phyloP scores from a whole-genome alignment of 1,140 invertebrate species.

The Philaenus spumarius region DNA sequence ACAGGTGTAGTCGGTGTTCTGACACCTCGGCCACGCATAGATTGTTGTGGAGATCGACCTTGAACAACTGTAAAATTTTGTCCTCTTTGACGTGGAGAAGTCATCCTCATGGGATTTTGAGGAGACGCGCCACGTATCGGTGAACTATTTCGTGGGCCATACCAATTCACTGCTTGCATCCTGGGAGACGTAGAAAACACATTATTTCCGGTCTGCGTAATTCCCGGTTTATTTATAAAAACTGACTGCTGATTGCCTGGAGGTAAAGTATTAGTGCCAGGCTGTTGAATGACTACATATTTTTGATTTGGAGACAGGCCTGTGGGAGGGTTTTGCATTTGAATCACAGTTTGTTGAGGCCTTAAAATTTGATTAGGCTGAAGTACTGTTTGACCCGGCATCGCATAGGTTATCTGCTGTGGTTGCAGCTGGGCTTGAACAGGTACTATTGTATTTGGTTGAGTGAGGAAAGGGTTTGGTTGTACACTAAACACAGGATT shows the following conservation, averaged over 20 bases:
- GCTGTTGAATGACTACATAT: constrained; percentile 1
- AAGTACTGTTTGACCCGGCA: background rate
- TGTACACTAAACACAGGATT: background rate
- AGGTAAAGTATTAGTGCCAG: background rate
- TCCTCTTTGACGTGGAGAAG: constrained; percentile 5
- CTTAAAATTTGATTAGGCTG: background rate
- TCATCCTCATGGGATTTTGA: background rate
- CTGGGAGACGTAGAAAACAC: constrained; percentile 1
- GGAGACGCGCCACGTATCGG: background rate
- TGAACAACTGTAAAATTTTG: background rate
- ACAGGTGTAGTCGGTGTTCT: background rate
- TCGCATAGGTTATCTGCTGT: background rate
- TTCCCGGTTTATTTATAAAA: background rate
- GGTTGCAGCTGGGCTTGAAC: background rate
- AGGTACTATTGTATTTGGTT: no score
- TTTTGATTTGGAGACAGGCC: background rate
- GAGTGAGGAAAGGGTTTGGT: background rate
- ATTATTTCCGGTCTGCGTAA: background rate
- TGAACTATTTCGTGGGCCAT: background rate
- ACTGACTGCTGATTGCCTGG: background rate
- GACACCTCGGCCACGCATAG: background rate
- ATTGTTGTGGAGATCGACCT: background rate
- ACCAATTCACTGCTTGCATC: constrained; percentile 11
- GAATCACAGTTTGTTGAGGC: background rate
- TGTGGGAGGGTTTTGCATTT: background rate